Evolutionary conservation across 2,113 vertebrate genomes (phyloP), one percentile per base, ranked within the genome.

Genomic region (Menidia beryllina): DNA sequence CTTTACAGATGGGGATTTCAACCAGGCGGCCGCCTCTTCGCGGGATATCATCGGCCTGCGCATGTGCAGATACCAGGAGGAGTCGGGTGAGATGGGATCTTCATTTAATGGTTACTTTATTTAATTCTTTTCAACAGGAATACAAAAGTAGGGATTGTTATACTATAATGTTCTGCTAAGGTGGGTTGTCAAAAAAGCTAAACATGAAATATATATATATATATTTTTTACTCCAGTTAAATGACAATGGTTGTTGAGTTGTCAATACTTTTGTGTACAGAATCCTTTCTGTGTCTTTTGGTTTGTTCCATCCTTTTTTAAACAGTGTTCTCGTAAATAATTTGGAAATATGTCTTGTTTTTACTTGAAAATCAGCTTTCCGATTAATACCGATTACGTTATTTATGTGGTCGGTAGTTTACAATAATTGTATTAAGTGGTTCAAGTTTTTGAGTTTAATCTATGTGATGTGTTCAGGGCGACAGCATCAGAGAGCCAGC

Each of bases 1-100:
- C 65, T 98, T 97, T 75, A 97, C 96, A 0, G 97, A 98, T 11
- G 96, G 96, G 0, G 96, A 98, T 86, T 98, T 98, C 86, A 96
- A 95, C 89, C 96, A 97, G 84, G 95, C 96, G 0, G 95, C 94
- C 0, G 95, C 95, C 0, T 95, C 95, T 0, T 95, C 95, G 0
- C 94, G 96, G 0, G 96, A 97, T 65, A 95, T 95, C 0, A 94
- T 95, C 0, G 96, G 96, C 36, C 93, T 97, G 62, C 96, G 95
- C 4, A 87, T 96, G 71, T 96, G 95, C 14, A 89, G 95, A 7
- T 92, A 95, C 69, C 94, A 59, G 79, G 95, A 94, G 92, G 96
- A 86, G 30, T 78, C 87, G 81, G 89, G 86, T 89, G 64, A 87
- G 63, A 27, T 17, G 19, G 11, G 20, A 13, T 17, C 43, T 25